A percentile compares a stretch with the other conserved stretches of the same genome.
Conservation (phyloP, 2,113 vertebrate species). For the Serilophus lunatus region DNA sequence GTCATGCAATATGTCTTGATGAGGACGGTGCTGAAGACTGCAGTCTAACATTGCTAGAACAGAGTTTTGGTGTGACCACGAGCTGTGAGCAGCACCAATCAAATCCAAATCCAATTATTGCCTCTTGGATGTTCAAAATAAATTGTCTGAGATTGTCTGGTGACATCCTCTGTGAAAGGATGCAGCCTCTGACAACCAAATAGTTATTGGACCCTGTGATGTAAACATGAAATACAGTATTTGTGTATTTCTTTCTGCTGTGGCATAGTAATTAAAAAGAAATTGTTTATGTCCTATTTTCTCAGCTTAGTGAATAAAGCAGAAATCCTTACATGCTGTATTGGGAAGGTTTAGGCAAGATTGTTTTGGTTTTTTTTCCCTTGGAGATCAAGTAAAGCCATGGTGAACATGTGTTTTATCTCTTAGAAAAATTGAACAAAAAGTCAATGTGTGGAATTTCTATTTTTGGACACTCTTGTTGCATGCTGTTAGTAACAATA, state of each 20-base stretch:
- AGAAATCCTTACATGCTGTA: not conserved
- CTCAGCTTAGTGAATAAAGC: not conserved
- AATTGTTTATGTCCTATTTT: not conserved
- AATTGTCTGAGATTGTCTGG: not conserved
- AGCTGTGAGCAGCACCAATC: not conserved
- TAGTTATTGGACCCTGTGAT: not conserved
- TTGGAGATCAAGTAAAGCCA: conserved; percentile 40
- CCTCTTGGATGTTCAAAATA: not conserved
- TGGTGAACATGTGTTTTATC: conserved; percentile 44
- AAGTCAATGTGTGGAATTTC: conserved; percentile 51
- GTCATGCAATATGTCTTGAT: not conserved
- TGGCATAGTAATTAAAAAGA: not conserved
- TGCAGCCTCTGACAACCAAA: not conserved
- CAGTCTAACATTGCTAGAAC: not conserved
- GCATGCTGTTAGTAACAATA: conserved; percentile 54
- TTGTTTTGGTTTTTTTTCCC: too few relatives aligned
- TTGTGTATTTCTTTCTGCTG: not conserved
- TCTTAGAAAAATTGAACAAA: conserved; percentile 45
- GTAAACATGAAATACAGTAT: not conserved
- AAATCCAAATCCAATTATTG: not conserved
- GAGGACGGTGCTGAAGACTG: not conserved
- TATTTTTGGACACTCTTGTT: conserved; percentile 42
- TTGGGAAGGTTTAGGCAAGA: conserved; percentile 1
- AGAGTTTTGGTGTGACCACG: not conserved
- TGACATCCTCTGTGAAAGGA: not conserved